A percentile compares a stretch with the other conserved stretches of the same genome.
phyloP scores from a whole-genome alignment of 2,113 vertebrate genomes.

The Apistogramma diplotaenia region DNA sequence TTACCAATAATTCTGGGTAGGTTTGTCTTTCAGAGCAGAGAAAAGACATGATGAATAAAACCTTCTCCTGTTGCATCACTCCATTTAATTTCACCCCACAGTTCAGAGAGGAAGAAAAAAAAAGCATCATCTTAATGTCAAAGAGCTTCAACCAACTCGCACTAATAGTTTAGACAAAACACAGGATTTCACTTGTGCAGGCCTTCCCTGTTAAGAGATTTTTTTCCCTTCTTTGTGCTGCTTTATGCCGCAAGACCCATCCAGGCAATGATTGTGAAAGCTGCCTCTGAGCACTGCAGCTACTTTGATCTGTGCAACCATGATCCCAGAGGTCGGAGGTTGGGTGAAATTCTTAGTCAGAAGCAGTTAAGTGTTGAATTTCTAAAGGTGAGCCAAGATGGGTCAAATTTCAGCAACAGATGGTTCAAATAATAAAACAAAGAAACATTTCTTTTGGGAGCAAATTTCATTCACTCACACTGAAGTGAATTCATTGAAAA shows the following conservation, averaged over 20 bases:
- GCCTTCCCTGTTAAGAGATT: neutral
- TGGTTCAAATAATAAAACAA: too few species aligned
- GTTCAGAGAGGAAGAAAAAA: neutral
- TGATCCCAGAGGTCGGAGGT: neutral
- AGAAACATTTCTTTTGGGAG: neutral
- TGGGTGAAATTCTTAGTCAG: constrained; percentile 13
- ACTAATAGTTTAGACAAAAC: neutral
- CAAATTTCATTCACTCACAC: neutral
- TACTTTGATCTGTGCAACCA: constrained; percentile 24
- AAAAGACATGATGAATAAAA: neutral
- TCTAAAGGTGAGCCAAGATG: neutral
- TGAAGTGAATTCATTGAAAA: neutral
- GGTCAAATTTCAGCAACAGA: neutral
- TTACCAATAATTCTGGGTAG: constrained; percentile 19
- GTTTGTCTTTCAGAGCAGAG: neutral
- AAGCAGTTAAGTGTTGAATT: neutral
- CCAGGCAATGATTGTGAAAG: neutral
- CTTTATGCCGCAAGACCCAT: constrained; percentile 3
- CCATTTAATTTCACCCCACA: neutral
- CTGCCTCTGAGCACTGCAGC: constrained; percentile 10
- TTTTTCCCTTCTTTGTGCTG: constrained; percentile 1
- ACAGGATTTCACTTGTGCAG: neutral
- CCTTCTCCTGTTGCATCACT: neutral
- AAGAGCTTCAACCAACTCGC: neutral
- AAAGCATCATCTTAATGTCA: neutral